Base-by-base conservation (phyloP, 2,888 invertebrate species). In the Steinernema hermaphroditum region DNA sequence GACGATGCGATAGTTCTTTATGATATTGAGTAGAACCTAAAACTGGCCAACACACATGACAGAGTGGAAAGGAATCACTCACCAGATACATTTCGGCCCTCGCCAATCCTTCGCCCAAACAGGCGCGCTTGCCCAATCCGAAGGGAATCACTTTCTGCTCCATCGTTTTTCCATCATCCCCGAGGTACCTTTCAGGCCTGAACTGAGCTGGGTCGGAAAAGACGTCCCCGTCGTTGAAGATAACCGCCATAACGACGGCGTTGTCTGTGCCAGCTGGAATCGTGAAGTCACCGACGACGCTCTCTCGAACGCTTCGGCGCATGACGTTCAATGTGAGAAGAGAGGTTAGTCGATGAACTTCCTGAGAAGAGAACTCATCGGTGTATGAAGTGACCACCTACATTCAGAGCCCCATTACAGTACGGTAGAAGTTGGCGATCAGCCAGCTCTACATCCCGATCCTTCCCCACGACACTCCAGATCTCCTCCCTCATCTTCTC, bases 101-200 rank as follows among this genome's bases (percentile, higher is more conserved):
- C 16, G 70, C 70, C 2, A 70, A 34, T 1, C 62, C 43, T 62
- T 71, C 71, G 9, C 71, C 71, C 29, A 54, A 29, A 24, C 71
- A 71, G 12, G 12, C 37, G 32, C 80, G 46, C 49, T 74, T 78
- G 2, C 68, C 68, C 8, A 68, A 16, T 34, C 37, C 34, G n/a
- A 68, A 68, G 2, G 68, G 34, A 34, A 68, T 34, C 68, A 68
- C 41, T 19, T 41, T 41, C 41, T 68, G 34, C 24, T 68, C 41
- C 2, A 68, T 14, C 14, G 2, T 27, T 27, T 68, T 68, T 6
- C 68, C 68, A 34, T 73, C 69, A 6, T 29, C 69, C 43, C 73
- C 74, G 0, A 81, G 69, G 71, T 77, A 81, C 37, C 80, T 72
- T 24, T 76, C 76, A 9, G 81, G 81, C 24, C 72, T 70, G 70